phyloP scores from a whole-genome alignment of 1,140 invertebrate genomes.

The Eulimnadia texana region DNA sequence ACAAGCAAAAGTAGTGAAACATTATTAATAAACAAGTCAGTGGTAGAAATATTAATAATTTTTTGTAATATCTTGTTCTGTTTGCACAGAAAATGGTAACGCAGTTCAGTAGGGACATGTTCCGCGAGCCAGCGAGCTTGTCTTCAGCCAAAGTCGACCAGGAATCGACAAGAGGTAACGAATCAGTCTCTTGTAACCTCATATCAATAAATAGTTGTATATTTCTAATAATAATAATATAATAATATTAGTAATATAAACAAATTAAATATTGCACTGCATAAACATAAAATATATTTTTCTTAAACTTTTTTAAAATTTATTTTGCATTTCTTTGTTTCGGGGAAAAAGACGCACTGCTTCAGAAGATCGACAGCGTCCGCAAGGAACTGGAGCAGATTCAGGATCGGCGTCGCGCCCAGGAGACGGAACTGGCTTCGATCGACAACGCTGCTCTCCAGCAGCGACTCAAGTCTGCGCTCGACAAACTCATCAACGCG shows the following conservation, averaged over 20 bases:
- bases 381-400: slow-evolving; percentile 53
- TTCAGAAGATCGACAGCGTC: slow-evolving; percentile 23
- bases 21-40: slow-evolving; percentile 16
- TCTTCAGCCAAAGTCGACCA: slow-evolving; percentile 2
- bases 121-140: slow-evolving; percentile 22
- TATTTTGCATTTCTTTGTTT: too few relatives aligned
- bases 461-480: slow-evolving; percentile 61
- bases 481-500: slow-evolving; percentile 59
- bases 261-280: too few relatives aligned
- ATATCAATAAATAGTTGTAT: too few relatives aligned
- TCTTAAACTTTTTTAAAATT: too few relatives aligned
- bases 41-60: too few relatives aligned
- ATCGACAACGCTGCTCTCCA: slow-evolving; percentile 72
- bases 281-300: background rate
- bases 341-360: slow-evolving; percentile 28
- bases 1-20: too few relatives aligned
- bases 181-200: too few relatives aligned
- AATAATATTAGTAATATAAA: too few relatives aligned
- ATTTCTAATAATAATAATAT: too few relatives aligned
- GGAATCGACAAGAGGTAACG: background rate
- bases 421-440: slow-evolving; percentile 64
- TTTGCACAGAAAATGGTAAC: slow-evolving; percentile 28
- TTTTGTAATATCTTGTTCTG: slow-evolving; percentile 16
- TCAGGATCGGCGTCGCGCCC: slow-evolving; percentile 50
- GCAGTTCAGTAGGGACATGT: slow-evolving; percentile 41